A percentile compares a stretch with the other conserved stretches of the same genome.
Evolutionary conservation across 2,113 vertebrate genomes (phyloP).

Genomic region (Carettochelys insculpta): DNA sequence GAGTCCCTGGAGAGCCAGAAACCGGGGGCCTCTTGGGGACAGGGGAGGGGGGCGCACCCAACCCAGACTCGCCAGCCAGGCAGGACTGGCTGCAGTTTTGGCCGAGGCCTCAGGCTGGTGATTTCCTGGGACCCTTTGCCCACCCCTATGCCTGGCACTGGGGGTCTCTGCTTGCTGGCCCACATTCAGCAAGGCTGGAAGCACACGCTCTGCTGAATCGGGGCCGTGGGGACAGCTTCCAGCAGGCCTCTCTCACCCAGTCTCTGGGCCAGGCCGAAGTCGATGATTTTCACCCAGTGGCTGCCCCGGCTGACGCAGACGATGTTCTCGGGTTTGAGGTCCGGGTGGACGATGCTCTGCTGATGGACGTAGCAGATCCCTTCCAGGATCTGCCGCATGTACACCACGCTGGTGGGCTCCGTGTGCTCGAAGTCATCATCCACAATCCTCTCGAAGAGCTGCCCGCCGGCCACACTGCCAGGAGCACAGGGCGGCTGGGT

Average conservation of each 20-base stretch:
- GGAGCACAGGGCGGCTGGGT: too few relatives aligned
- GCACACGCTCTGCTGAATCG: not conserved
- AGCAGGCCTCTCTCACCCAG: conserved; percentile 82
- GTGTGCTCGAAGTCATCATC: conserved; percentile 88
- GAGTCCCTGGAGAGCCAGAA: not conserved
- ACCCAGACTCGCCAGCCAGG: not conserved
- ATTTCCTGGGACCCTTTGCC: not conserved
- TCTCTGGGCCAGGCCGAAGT: conserved; percentile 85
- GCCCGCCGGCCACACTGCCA: conserved; percentile 84
- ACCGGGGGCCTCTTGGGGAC: too few relatives aligned
- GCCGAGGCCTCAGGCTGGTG: not conserved
- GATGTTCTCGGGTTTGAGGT: conserved; percentile 91
- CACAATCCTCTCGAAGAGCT: conserved; percentile 87
- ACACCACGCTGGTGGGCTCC: conserved; percentile 83
- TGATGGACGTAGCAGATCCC: conserved; percentile 85
- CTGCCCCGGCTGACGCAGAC: conserved; percentile 80
- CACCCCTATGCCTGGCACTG: not conserved
- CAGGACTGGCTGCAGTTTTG: not conserved
- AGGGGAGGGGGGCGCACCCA: not conserved
- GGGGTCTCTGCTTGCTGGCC: not conserved
- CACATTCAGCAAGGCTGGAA: not conserved
- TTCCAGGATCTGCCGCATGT: conserved; percentile 88
- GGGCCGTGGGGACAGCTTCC: not conserved
- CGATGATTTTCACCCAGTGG: conserved; percentile 85
- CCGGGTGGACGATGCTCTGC: conserved; percentile 83